These are phyloP conservation scores for Diachrysia chrysitis DNA, from an alignment of 2,888 invertebrate species.

Conservation along the genomic window DNA sequence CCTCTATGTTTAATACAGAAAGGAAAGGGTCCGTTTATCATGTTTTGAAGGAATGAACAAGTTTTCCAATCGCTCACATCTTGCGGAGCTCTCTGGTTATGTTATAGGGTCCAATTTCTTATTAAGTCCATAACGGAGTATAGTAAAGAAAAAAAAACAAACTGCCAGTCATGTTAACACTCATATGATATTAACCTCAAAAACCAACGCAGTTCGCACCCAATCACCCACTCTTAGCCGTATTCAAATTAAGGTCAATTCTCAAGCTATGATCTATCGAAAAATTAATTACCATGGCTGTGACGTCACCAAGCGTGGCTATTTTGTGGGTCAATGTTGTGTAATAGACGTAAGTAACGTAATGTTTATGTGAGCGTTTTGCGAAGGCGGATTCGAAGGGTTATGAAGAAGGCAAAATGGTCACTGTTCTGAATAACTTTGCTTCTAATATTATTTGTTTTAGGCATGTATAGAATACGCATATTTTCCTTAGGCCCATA, in stretches of 20 bases:
- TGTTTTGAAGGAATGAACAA: no score
- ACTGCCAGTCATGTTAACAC: conserved; percentile 3
- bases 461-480: no score
- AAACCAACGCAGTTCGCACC: conserved; percentile 25
- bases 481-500: no score
- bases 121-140: neutral
- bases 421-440: neutral
- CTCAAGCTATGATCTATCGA: conserved; percentile 48
- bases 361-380: conserved; percentile 51
- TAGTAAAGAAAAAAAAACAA: neutral
- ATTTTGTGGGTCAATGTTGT: conserved; percentile 55
- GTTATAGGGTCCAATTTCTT: neutral
- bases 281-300: conserved; percentile 46
- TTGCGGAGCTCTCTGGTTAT: no score
- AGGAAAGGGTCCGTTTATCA: no score
- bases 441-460: neutral
- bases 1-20: no score
- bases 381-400: conserved; percentile 41
- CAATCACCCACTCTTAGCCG: conserved; percentile 19
- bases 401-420: neutral
- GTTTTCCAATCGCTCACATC: no score
- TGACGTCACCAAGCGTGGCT: conserved; percentile 39
- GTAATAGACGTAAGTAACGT: conserved; percentile 55
- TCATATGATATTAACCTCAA: conserved; percentile 35
- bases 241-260: conserved; percentile 61